Evolutionary conservation across 2,797 vertebrate species (phyloP).

Genomic region (Catharus ustulatus): DNA sequence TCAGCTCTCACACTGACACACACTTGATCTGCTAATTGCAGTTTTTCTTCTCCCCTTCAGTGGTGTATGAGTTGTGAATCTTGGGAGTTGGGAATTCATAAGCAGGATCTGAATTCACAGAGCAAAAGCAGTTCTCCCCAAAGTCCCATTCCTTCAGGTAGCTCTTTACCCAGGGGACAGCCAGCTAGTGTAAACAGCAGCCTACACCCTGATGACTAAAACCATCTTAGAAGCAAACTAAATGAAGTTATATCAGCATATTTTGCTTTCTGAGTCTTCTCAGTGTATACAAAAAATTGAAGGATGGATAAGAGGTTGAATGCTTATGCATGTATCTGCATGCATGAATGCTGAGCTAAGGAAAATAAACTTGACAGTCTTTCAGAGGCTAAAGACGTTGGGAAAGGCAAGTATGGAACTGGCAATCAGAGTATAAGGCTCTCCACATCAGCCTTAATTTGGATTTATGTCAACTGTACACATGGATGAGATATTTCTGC

Average conservation of each 20-base stretch:
- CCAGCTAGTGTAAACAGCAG: slow-evolving; percentile 43
- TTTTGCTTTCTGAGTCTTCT: slow-evolving; percentile 8
- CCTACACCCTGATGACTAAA: slow-evolving; percentile 43
- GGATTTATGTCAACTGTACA: background rate
- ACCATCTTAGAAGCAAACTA: slow-evolving; percentile 9
- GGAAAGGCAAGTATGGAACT: background rate
- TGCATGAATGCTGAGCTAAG: background rate
- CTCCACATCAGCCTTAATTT: background rate
- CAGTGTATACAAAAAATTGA: background rate
- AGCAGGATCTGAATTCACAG: background rate
- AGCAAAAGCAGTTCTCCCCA: slow-evolving; percentile 16
- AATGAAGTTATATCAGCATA: slow-evolving; percentile 20
- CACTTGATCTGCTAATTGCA: background rate
- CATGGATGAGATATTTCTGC: background rate
- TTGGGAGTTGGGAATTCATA: background rate
- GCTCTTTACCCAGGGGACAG: slow-evolving; percentile 19
- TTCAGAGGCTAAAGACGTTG: background rate
- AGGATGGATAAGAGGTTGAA: background rate
- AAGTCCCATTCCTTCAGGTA: slow-evolving; percentile 39
- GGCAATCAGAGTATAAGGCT: background rate
- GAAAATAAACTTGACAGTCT: slow-evolving; percentile 1
- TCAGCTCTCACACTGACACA: background rate
- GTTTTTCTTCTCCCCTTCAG: background rate
- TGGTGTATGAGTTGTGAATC: background rate
- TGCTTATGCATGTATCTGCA: background rate